These are phyloP conservation scores for Sphenopsis melanotis DNA, from an alignment of 2,797 vertebrate genomes.

Conservation along the genomic window DNA sequence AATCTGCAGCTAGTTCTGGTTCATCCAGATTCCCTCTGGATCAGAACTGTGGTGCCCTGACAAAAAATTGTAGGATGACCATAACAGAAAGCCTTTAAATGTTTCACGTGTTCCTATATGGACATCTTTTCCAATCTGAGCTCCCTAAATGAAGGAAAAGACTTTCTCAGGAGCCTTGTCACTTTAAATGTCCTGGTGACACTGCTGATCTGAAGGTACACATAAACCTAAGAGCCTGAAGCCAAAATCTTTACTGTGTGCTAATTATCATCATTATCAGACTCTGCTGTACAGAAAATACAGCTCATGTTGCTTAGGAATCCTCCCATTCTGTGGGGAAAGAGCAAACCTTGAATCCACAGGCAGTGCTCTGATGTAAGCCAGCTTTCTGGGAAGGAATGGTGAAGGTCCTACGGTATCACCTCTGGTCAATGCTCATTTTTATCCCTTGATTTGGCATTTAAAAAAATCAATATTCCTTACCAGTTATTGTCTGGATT, in stretches of 20 bases:
- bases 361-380: neutral
- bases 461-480: constrained; percentile 17
- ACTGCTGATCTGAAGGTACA: neutral
- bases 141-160: neutral
- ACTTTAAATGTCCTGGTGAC: neutral
- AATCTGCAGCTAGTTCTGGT: neutral
- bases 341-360: neutral
- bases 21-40: neutral
- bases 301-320: neutral
- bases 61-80: neutral
- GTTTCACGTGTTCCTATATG: neutral
- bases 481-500: neutral
- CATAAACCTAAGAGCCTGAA: neutral
- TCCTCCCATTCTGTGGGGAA: neutral
- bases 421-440: neutral
- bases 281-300: neutral
- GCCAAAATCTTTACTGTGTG: neutral
- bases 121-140: neutral
- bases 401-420: neutral
- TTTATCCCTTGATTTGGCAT: constrained; percentile 8
- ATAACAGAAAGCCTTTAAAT: neutral
- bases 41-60: neutral
- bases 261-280: neutral
- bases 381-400: neutral
- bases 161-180: neutral